Conservation (phyloP, 2,797 vertebrate genomes). For the Phalloptychus januarius region DNA sequence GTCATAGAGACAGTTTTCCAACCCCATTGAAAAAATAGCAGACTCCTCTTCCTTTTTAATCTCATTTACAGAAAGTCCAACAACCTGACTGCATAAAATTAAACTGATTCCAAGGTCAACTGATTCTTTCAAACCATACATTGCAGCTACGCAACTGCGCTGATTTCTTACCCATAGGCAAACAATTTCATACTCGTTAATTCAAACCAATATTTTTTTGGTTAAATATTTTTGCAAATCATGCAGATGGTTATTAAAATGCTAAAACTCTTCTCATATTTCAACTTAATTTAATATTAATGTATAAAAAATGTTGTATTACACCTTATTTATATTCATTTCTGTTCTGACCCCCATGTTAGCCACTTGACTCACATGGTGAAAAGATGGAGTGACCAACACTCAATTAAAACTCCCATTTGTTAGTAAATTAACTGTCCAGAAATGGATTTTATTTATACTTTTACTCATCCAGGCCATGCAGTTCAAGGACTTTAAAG, state of each 20-base stretch:
- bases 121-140: neutral
- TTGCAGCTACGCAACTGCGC: neutral
- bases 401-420: neutral
- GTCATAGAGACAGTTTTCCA: slow-evolving; percentile 29
- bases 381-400: neutral
- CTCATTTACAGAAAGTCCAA: neutral
- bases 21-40: neutral
- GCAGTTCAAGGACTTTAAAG: neutral
- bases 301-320: neutral
- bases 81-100: neutral
- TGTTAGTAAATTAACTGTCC: neutral
- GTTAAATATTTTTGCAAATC: neutral
- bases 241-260: neutral
- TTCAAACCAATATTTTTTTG: neutral
- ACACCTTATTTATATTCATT: neutral
- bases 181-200: neutral
- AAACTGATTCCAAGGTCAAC: neutral
- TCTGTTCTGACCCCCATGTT: neutral
- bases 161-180: neutral
- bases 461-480: neutral
- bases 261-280: neutral
- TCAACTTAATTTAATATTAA: neutral
- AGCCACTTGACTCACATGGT: neutral
- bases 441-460: neutral
- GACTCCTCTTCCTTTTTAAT: neutral